Evolutionary conservation across 2,888 invertebrate species (phyloP).

Genomic region (Muschampia plurimacula): DNA sequence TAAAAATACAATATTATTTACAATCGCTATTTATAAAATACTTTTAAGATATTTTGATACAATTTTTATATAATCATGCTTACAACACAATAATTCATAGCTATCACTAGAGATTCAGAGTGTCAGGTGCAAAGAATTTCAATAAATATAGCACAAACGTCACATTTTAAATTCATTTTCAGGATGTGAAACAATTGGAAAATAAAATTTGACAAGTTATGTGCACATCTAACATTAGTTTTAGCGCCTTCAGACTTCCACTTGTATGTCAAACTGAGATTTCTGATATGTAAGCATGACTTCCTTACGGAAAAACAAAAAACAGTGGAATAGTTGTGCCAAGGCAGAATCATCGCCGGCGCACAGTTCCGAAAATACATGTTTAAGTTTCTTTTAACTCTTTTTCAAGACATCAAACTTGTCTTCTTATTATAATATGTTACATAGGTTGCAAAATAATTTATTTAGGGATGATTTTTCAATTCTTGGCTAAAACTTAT

Average conservation of each 20-base stretch:
- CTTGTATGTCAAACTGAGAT: slow-evolving; percentile 17
- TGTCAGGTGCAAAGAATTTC: slow-evolving; percentile 12
- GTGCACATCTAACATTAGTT: slow-evolving; percentile 8
- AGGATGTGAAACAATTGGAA: neutral
- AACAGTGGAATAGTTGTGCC: slow-evolving; percentile 7
- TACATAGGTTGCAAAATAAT: neutral
- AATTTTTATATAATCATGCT: slow-evolving; percentile 27
- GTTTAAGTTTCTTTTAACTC: neutral
- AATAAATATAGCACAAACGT: slow-evolving; percentile 21
- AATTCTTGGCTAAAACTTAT: no score
- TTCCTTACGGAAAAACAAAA: neutral
- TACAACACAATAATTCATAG: slow-evolving; percentile 24
- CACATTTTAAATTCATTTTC: slow-evolving; percentile 20
- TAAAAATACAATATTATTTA: slow-evolving; percentile 42
- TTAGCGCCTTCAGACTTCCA: slow-evolving; percentile 10
- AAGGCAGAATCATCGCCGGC: neutral
- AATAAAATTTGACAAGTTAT: slow-evolving; percentile 23
- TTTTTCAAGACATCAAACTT: neutral
- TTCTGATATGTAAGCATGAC: slow-evolving; percentile 36
- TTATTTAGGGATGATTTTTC: neutral
- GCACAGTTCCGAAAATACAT: neutral
- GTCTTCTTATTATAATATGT: neutral
- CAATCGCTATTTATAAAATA: slow-evolving; percentile 35
- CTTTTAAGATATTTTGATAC: slow-evolving; percentile 24
- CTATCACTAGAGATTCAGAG: neutral